These are phyloP conservation scores for Gulo gulo DNA, from an alignment of 2,113 vertebrate genomes.

Conservation along the genomic window DNA sequence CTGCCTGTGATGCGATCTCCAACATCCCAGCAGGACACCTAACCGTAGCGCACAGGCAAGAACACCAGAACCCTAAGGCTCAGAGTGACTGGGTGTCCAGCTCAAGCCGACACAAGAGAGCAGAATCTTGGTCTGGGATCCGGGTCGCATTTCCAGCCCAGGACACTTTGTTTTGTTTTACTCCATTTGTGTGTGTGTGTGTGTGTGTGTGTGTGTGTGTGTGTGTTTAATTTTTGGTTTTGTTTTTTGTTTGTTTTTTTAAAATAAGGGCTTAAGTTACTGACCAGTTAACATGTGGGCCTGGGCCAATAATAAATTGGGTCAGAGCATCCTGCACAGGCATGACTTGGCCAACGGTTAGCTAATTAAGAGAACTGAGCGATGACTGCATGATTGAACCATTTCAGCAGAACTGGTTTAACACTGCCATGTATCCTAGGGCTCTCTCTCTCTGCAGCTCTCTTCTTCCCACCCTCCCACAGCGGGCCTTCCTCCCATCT, in stretches of 20 bases:
- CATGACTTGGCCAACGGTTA: conserved; percentile 57
- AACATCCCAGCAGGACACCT: neutral
- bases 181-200: neutral
- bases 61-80: neutral
- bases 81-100: neutral
- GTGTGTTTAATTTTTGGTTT: too few relatives aligned
- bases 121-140: neutral
- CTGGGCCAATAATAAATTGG: conserved; percentile 56
- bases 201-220: too few relatives aligned
- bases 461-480: neutral
- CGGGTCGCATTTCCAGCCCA: neutral
- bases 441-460: neutral
- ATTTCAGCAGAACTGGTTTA: conserved; percentile 66
- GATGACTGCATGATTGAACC: conserved; percentile 55
- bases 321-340: conserved; percentile 62
- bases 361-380: conserved; percentile 61
- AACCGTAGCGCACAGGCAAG: neutral
- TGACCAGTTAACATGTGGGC: conserved; percentile 51
- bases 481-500: neutral
- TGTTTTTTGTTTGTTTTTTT: neutral
- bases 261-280: conserved; percentile 27
- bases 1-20: neutral
- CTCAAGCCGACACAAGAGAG: neutral
- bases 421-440: neutral
- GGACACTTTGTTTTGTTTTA: neutral